Conservation (phyloP, 2,888 invertebrate genomes). For the Rhamphomyia laevipes region DNA sequence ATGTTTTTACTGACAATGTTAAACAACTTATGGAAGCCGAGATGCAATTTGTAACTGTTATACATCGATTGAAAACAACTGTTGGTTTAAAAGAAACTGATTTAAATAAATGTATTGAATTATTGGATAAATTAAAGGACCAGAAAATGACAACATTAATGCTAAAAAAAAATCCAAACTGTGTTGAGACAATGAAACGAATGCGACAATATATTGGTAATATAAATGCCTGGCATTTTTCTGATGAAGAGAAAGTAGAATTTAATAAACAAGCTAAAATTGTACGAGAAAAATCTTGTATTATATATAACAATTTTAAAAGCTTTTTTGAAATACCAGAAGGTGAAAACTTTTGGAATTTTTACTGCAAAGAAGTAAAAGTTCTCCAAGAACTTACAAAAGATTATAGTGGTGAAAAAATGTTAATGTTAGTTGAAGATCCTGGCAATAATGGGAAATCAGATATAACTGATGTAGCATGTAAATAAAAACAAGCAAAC, state of each 20-base stretch:
- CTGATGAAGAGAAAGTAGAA: slow-evolving; percentile 44
- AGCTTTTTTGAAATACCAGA: background rate
- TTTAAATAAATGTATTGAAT: slow-evolving; percentile 55
- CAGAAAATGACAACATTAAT: slow-evolving; percentile 50
- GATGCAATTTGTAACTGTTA: background rate
- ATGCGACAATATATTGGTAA: slow-evolving; percentile 71
- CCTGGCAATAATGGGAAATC: no score
- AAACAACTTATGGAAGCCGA: background rate
- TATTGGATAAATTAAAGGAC: slow-evolving; percentile 48
- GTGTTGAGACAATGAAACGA: slow-evolving; percentile 65
- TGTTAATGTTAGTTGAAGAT: no score
- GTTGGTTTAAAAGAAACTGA: slow-evolving; percentile 49
- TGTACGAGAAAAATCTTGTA: slow-evolving; percentile 42
- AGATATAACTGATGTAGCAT: no score
- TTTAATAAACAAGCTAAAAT: slow-evolving; percentile 57
- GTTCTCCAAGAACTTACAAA: background rate
- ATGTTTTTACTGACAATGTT: background rate
- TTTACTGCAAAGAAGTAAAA: background rate
- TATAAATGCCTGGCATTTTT: slow-evolving; percentile 57
- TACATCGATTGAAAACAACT: slow-evolving; percentile 47
- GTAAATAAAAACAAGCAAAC: no score
- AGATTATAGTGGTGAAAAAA: background rate
- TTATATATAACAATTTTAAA: background rate
- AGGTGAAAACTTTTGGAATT: background rate
- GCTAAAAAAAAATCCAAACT: slow-evolving; percentile 68